These are phyloP conservation scores for Stigmatopora nigra DNA, from an alignment of 2,113 vertebrate species.

Conservation along the genomic window DNA sequence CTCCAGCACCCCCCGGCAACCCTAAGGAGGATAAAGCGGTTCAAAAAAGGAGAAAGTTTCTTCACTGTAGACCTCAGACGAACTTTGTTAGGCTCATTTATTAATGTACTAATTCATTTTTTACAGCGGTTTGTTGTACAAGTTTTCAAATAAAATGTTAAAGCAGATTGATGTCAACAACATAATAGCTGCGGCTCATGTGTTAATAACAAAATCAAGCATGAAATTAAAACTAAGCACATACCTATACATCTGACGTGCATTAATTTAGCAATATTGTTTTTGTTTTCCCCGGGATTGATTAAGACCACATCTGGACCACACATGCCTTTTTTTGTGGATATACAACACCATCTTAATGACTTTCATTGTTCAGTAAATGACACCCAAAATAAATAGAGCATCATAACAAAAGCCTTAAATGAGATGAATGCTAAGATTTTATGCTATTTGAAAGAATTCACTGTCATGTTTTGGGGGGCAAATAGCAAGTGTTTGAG, in stretches of 20 bases:
- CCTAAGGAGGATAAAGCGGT: too few relatives aligned
- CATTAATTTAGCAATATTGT: not conserved
- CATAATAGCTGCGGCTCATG: not conserved
- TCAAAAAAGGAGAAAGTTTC: not conserved
- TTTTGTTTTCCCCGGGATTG: not conserved
- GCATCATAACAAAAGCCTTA: not conserved
- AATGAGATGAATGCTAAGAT: not conserved
- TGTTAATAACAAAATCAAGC: not conserved
- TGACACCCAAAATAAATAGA: not conserved
- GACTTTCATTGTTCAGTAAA: not conserved
- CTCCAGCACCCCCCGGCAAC: too few relatives aligned
- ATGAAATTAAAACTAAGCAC: not conserved
- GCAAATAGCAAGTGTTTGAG: not conserved
- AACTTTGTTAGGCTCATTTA: not conserved
- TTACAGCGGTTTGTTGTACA: not conserved
- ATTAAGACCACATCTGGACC: not conserved
- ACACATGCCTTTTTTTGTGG: not conserved
- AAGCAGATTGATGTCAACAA: not conserved
- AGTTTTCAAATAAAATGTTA: not conserved
- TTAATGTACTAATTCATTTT: not conserved
- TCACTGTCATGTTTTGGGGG: not conserved
- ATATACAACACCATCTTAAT: not conserved
- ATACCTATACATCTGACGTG: not conserved
- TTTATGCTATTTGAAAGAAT: not conserved
- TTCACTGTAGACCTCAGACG: not conserved